Conservation (phyloP, 2,113 vertebrate genomes). For the Poeciliopsis occidentalis region DNA sequence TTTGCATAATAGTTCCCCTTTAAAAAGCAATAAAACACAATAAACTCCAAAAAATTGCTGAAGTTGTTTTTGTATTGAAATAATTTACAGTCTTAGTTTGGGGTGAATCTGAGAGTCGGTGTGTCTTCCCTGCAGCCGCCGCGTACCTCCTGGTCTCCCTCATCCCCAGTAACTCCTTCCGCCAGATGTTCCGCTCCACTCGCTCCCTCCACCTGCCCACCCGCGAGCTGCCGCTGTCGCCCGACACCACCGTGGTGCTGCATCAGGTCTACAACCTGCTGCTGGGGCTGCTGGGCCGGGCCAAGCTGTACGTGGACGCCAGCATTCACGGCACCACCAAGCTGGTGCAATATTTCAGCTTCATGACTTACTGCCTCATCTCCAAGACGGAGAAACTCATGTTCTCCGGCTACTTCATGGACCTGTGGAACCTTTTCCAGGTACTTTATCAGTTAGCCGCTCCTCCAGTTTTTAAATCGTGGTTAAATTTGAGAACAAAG, state of each 20-base stretch:
- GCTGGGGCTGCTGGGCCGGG: conserved; percentile 92
- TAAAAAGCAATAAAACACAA: neutral
- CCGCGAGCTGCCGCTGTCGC: conserved; percentile 94
- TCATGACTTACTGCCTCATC: conserved; percentile 99
- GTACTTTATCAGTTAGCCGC: conserved; percentile 26
- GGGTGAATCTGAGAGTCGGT: neutral
- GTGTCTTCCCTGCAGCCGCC: conserved; percentile 83
- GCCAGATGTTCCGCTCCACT: conserved; percentile 99
- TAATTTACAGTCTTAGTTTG: no score
- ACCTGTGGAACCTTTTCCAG: conserved; percentile 99
- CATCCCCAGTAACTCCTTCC: conserved; percentile 99
- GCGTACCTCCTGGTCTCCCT: conserved; percentile 99
- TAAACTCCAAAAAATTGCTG: neutral
- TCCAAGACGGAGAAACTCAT: conserved; percentile 99
- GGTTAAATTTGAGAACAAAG: no score
- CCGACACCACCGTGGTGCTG: conserved; percentile 96
- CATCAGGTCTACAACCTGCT: conserved; percentile 98
- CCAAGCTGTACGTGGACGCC: conserved; percentile 97
- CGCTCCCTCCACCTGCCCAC: conserved; percentile 97
- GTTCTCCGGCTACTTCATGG: conserved; percentile 99
- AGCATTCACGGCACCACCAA: conserved; percentile 98
- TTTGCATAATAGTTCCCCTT: no score
- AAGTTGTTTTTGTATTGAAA: neutral
- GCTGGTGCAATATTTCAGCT: conserved; percentile 98
- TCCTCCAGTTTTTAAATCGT: neutral